These are phyloP conservation scores for Clusia tigrina DNA, from an alignment of 2,888 invertebrate species.

Conservation along the genomic window DNA sequence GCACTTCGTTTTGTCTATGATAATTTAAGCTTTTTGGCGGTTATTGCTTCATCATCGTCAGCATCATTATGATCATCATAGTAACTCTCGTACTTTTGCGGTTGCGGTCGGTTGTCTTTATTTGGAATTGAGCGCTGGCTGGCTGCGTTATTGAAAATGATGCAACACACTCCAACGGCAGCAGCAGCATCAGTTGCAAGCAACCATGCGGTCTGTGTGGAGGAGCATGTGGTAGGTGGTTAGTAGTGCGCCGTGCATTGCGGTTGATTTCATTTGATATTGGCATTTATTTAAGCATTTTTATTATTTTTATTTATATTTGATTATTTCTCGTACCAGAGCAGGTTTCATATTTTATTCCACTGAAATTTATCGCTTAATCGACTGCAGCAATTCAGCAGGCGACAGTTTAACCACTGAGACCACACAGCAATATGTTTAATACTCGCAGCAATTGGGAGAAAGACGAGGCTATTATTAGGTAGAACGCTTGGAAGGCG, in stretches of 20 bases:
- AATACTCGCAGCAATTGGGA: no score
- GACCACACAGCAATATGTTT: constrained; percentile 7
- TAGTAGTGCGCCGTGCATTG: background rate
- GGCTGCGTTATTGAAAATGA: background rate
- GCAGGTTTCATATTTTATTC: background rate
- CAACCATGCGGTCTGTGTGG: background rate
- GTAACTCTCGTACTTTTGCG: no score
- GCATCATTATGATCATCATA: no score
- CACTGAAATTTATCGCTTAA: constrained; percentile 2
- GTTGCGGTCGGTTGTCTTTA: background rate
- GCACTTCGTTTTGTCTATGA: background rate
- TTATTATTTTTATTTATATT: background rate
- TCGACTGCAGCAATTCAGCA: constrained; percentile 1
- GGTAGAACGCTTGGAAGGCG: no score
- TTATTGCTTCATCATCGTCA: constrained; percentile 13
- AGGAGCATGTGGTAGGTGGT: constrained; percentile 1
- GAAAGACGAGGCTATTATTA: no score
- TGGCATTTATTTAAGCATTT: constrained; percentile 4
- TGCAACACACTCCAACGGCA: background rate
- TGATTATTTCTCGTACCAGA: background rate
- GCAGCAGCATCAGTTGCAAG: constrained; percentile 9
- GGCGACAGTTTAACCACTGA: background rate
- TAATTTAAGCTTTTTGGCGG: constrained; percentile 7
- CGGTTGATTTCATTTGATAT: constrained; percentile 1
- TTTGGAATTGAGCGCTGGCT: background rate